Percentiles rank a stretch among this genome's conserved stretches.
These are phyloP conservation scores for Himalopsyche anomala DNA, from an alignment of 2,888 invertebrate species.

Conservation along the genomic window DNA sequence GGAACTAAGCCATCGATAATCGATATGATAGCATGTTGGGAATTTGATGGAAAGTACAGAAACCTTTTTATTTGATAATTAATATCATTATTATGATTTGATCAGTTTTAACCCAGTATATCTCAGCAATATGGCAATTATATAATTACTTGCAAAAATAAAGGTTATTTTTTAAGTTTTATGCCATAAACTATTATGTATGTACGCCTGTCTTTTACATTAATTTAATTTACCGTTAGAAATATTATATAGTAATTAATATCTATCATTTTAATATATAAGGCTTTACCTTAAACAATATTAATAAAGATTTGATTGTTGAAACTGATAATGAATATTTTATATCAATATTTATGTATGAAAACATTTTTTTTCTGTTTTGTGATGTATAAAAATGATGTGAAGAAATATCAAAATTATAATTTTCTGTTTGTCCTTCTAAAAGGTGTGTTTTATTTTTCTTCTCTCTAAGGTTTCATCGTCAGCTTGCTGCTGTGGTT, in stretches of 20 bases:
- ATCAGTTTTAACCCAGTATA: too few relatives aligned
- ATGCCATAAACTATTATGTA: neutral
- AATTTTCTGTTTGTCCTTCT: constrained; percentile 23
- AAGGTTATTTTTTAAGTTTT: constrained; percentile 18
- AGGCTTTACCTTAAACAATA: constrained; percentile 32
- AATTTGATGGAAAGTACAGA: too few relatives aligned
- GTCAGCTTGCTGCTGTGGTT: too few relatives aligned
- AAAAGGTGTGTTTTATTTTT: neutral
- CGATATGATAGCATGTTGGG: too few relatives aligned
- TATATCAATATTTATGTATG: constrained; percentile 42
- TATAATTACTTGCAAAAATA: neutral
- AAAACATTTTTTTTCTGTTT: constrained; percentile 32
- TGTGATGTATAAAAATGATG: neutral
- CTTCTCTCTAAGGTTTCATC: too few relatives aligned
- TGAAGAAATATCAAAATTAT: constrained; percentile 31
- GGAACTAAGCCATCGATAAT: too few relatives aligned
- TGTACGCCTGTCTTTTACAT: neutral
- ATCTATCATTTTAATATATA: constrained; percentile 3
- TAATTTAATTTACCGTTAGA: neutral
- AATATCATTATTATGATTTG: too few relatives aligned
- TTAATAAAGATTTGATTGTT: constrained; percentile 32
- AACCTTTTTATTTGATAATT: too few relatives aligned
- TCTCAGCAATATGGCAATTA: too few relatives aligned
- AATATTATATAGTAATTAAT: neutral
- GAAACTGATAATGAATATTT: constrained; percentile 37